Conservation (phyloP, 2,888 invertebrate species). For the Andrena camellia region DNA sequence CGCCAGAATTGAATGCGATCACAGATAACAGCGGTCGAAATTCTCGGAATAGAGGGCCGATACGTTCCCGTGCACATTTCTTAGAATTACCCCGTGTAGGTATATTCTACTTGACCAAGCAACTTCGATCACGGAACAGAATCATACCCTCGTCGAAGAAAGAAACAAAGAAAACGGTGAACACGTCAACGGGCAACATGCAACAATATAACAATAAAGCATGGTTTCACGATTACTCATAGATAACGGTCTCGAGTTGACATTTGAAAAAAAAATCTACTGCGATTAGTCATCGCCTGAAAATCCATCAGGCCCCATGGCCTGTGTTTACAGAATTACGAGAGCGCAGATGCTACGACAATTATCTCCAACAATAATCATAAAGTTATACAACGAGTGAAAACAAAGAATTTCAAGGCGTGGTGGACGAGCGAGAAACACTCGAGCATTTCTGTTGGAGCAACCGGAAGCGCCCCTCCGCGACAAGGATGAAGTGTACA, state of each 20-base stretch:
- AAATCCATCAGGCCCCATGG: not conserved
- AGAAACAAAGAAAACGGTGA: no score
- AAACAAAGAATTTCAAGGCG: constrained; percentile 43
- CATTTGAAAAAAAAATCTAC: not conserved
- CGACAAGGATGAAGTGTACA: constrained; percentile 43
- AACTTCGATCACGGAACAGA: not conserved
- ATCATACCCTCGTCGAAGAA: not conserved
- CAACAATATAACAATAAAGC: not conserved
- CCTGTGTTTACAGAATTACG: not conserved
- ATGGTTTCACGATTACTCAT: constrained; percentile 3
- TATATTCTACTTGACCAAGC: not conserved
- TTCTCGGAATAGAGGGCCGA: constrained; percentile 12
- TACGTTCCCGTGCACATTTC: constrained; percentile 16
- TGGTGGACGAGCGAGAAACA: constrained; percentile 36
- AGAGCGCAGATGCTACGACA: not conserved
- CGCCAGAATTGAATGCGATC: constrained; percentile 16
- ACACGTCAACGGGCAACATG: not conserved
- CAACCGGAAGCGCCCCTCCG: constrained; percentile 49
- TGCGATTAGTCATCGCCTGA: not conserved
- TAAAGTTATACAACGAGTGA: not conserved
- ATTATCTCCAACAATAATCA: not conserved
- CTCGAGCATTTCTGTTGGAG: constrained; percentile 35
- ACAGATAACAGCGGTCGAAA: constrained; percentile 16
- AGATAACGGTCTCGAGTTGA: constrained; percentile 4
- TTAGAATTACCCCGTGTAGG: not conserved